Percentiles rank a stretch among this genome's conserved stretches.
Evolutionary conservation across 2,888 invertebrate species (phyloP).

Genomic region (Norana najaformis): DNA sequence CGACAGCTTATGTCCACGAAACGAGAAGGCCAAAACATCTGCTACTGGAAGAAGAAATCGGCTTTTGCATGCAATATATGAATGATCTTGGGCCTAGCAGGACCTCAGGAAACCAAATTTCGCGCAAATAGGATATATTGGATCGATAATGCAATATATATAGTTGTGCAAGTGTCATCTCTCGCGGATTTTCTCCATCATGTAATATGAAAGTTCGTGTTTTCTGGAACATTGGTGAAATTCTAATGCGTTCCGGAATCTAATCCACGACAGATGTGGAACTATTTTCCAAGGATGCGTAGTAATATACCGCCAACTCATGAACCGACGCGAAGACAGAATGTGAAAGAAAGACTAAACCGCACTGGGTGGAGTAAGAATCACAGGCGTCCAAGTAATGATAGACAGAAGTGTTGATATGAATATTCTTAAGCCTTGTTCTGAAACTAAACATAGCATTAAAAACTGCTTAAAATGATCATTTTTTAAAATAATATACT

Average conservation of each 20-base stretch:
- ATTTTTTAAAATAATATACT: no score
- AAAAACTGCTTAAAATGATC: no score
- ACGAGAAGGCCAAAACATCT: background rate
- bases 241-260: background rate
- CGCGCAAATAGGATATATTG: background rate
- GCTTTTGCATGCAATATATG: background rate
- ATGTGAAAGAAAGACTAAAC: background rate
- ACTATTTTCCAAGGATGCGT: background rate
- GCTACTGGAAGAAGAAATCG: conserved; percentile 2
- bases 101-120: background rate
- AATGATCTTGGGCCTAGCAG: background rate
- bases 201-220: background rate
- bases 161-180: background rate
- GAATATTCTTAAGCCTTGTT: no score
- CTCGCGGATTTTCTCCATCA: no score
- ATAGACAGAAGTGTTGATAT: no score
- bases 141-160: background rate
- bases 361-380: background rate
- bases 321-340: background rate
- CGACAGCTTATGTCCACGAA: no score
- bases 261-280: background rate
- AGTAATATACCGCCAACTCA: background rate
- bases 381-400: no score
- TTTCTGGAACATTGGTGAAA: background rate
- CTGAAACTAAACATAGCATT: no score